phyloP scores from a whole-genome alignment of 2,797 vertebrate species.

The Tympanoctomys barrerae region DNA sequence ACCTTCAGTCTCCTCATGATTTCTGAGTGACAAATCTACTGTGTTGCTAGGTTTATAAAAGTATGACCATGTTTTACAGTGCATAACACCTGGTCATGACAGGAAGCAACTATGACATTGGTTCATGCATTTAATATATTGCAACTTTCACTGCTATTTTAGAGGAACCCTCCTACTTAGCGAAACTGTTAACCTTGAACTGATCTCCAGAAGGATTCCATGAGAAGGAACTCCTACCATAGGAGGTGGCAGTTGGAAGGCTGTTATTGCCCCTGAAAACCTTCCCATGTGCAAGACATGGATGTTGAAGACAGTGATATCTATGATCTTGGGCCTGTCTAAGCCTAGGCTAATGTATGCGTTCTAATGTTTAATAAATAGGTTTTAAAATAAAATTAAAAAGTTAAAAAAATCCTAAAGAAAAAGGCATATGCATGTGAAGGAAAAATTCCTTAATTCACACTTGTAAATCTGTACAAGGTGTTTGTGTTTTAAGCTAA shows the following conservation, averaged over 20 bases:
- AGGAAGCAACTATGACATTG: not conserved
- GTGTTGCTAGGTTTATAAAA: no score
- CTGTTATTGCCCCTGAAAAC: not conserved
- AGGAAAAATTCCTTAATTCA: not conserved
- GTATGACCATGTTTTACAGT: no score
- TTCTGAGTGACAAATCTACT: not conserved
- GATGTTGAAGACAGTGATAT: not conserved
- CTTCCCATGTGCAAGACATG: not conserved
- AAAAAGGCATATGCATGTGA: not conserved
- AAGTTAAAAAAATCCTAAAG: not conserved
- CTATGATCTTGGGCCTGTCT: not conserved
- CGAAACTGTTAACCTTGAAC: not conserved
- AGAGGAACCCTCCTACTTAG: not conserved
- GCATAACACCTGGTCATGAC: not conserved
- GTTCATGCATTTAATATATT: not conserved
- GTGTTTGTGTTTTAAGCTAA: not conserved
- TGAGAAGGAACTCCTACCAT: not conserved
- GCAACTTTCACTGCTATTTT: not conserved
- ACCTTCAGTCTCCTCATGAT: not conserved
- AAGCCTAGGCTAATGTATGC: not conserved
- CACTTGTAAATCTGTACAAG: not conserved
- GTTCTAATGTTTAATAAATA: not conserved
- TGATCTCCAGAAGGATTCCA: not conserved
- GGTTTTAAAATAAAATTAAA: not conserved
- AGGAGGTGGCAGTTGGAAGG: not conserved